Conservation (phyloP, 2,797 vertebrate genomes). For the Premnoplex brunnescens region DNA sequence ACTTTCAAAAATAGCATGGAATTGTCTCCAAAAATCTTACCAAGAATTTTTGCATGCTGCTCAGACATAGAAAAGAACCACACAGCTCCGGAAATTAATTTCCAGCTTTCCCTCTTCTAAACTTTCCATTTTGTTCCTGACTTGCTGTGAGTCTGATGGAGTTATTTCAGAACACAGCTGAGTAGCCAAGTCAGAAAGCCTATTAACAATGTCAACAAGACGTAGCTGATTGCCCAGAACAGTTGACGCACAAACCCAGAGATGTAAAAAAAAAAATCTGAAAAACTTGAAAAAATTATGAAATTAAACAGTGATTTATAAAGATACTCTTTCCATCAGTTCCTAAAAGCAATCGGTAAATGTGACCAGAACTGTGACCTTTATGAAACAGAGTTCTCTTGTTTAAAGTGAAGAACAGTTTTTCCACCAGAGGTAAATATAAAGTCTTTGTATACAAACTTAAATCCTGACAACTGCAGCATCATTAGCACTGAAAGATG, state of each 20-base stretch:
- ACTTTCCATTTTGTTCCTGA: slow-evolving; percentile 52
- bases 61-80: slow-evolving; percentile 31
- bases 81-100: slow-evolving; percentile 46
- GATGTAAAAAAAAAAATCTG: background rate
- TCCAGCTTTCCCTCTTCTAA: slow-evolving; percentile 36
- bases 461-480: slow-evolving; percentile 20
- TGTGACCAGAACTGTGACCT: slow-evolving; percentile 44
- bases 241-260: slow-evolving; percentile 36
- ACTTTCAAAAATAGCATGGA: slow-evolving; percentile 10
- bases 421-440: slow-evolving; percentile 26
- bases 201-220: slow-evolving; percentile 50
- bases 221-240: slow-evolving; percentile 32
- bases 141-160: slow-evolving; percentile 36
- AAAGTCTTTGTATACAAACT: slow-evolving; percentile 2
- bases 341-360: slow-evolving; percentile 26
- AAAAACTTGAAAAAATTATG: background rate
- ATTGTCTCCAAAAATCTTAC: background rate
- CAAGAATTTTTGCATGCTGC: background rate
- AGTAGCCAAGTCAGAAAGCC: slow-evolving; percentile 59
- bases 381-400: slow-evolving; percentile 50
- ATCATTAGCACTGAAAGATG: background rate
- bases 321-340: slow-evolving; percentile 36
- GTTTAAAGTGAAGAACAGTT: slow-evolving; percentile 17
- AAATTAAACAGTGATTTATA: background rate
- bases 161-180: slow-evolving; percentile 43